Conservation (phyloP, 2,113 vertebrate species). For the Caranx ignobilis region DNA sequence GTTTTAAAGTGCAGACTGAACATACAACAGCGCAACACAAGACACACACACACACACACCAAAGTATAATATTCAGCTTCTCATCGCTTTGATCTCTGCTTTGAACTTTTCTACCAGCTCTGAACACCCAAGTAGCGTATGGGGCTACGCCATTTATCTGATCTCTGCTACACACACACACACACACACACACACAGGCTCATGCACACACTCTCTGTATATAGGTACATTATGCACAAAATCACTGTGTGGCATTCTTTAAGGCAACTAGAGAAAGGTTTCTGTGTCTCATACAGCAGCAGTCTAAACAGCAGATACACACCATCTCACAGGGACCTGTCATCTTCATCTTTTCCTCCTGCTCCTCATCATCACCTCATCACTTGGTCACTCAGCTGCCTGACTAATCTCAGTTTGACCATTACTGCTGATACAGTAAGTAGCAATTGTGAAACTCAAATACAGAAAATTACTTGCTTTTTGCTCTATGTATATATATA, state of each 20-base stretch:
- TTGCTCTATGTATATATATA: background rate
- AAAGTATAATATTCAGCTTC: background rate
- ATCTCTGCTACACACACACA: constrained; percentile 10
- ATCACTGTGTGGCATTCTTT: constrained; percentile 60
- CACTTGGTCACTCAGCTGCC: background rate
- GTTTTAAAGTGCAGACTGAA: constrained; percentile 37
- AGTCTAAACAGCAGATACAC: constrained; percentile 45
- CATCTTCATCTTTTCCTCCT: background rate
- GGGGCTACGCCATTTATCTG: background rate
- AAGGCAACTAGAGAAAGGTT: constrained; percentile 80
- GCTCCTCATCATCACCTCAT: background rate
- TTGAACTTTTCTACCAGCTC: too few relatives aligned
- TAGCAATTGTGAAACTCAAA: too few relatives aligned
- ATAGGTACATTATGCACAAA: constrained; percentile 27
- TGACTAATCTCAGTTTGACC: background rate
- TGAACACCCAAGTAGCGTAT: too few relatives aligned
- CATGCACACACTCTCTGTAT: constrained; percentile 22
- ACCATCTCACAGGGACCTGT: constrained; percentile 33
- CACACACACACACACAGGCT: constrained; percentile 16
- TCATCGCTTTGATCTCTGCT: background rate
- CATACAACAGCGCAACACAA: constrained; percentile 7
- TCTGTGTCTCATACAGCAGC: constrained; percentile 59
- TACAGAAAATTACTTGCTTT: background rate
- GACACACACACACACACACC: background rate
- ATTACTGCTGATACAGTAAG: background rate